Evolutionary conservation across 1,140 invertebrate genomes (phyloP), one percentile per base, ranked within the genome.

Genomic region (Bombus impatiens): DNA sequence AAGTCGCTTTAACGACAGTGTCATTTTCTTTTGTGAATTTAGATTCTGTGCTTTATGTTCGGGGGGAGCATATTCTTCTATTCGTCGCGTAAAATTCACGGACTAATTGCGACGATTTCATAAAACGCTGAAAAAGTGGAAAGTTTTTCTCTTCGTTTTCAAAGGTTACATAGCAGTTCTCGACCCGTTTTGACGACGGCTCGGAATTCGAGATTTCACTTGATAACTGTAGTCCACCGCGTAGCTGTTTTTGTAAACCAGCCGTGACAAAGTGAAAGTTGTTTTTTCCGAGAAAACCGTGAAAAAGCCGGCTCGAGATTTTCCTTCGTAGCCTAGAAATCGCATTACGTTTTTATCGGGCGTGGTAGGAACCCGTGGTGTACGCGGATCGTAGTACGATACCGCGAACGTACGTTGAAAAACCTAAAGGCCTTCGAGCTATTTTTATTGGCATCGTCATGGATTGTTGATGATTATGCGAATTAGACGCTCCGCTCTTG

Each of bases 241-340:
- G 35, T 35, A 5, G 37, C 37, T 32, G 42, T 82, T 88, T 83
- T 77, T 68, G 10, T 37, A 10, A 68, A 9, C 72, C 74, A 68
- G 22, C 62, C 81, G 67, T 68, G 67, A 42, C 82, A 68, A 86
- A 80, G 83, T 78, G 59, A 88, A 70, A 87, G 80, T 47, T 72
- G 42, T 80, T 84, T 80, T 76, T 70, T 74, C 3, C 25, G 18
- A n/a, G 65, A 62, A 84, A 85, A 88, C 1, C 40, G 62, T 44
- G 71, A 67, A 82, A 76, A 82, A 76, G 25, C 9, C 40, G 79
- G 22, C 3, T 22, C 28, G 2, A 71, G 71, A 35, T 44, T 82
- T 82, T 75, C 47, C 57, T 25, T 32, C 22, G 70, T 47, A 15
- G 37, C 35, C 18, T 80, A 83, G 44, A 88, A 88, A 85, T 47